Conservation (phyloP, 2,797 vertebrate genomes). For the Xiphophorus birchmanni region DNA sequence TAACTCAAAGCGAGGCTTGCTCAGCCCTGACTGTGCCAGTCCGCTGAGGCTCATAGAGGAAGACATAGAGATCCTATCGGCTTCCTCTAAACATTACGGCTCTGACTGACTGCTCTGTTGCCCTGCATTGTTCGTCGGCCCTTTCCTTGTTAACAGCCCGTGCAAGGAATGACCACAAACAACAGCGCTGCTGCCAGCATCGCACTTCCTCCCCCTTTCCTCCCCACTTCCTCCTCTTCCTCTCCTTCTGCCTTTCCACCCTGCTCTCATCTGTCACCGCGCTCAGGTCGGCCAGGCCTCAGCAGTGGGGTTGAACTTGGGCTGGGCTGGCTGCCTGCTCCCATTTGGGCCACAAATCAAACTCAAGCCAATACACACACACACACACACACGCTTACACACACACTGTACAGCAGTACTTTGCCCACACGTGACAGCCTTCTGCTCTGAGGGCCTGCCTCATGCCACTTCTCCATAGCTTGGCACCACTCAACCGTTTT, state of each 20-base stretch:
- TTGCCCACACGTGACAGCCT: conserved; percentile 48
- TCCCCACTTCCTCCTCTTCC: conserved; percentile 15
- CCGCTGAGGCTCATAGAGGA: conserved; percentile 74
- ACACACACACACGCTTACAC: conserved; percentile 27
- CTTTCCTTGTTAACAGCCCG: conserved; percentile 66
- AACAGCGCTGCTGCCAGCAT: conserved; percentile 53
- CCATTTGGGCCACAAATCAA: conserved; percentile 65
- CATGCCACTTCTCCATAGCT: conserved; percentile 54
- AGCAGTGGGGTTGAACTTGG: conserved; percentile 42
- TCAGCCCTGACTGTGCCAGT: conserved; percentile 26
- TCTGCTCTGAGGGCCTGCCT: conserved; percentile 51
- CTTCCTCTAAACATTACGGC: conserved; percentile 66
- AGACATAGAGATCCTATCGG: conserved; percentile 75
- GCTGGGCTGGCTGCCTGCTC: conserved; percentile 45
- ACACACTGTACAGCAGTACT: conserved; percentile 24
- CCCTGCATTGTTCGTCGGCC: conserved; percentile 56
- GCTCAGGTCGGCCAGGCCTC: conserved; percentile 37
- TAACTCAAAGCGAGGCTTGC: background rate
- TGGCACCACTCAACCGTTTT: conserved; percentile 24
- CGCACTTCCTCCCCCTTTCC: conserved; percentile 51
- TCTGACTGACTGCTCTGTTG: conserved; percentile 53
- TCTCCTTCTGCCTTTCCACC: background rate
- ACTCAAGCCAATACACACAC: conserved; percentile 18
- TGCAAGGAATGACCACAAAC: conserved; percentile 64
- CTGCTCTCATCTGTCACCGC: conserved; percentile 49